These are phyloP conservation scores for Presbytis comata DNA, from an alignment of 2,797 vertebrate species.

Conservation along the genomic window DNA sequence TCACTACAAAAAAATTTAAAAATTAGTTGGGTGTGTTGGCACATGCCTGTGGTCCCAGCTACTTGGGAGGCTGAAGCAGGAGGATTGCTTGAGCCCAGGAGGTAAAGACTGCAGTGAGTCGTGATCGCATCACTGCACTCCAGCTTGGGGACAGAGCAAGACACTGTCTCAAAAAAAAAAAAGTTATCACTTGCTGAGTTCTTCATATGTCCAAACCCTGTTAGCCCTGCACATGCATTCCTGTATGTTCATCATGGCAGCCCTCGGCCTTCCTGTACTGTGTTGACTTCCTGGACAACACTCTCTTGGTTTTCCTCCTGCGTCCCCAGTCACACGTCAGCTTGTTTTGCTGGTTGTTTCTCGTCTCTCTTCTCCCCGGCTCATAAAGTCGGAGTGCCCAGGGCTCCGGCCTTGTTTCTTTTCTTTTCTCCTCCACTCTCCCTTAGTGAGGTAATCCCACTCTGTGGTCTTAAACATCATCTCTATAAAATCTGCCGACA, in stretches of 20 bases:
- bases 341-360: background rate
- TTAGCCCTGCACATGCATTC: fast-evolving
- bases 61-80: background rate
- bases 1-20: no score
- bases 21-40: no score
- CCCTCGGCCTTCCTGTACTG: background rate
- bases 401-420: background rate
- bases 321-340: background rate
- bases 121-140: background rate
- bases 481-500: background rate
- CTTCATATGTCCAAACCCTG: background rate
- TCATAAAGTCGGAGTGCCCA: background rate
- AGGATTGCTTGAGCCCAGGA: background rate
- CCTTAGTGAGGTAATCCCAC: background rate
- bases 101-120: background rate
- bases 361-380: background rate
- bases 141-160: background rate
- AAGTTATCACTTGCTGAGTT: background rate
- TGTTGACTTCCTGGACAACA: background rate
- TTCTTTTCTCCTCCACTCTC: background rate
- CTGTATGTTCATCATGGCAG: background rate
- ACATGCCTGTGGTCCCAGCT: background rate
- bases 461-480: background rate
- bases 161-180: no score
- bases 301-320: background rate